Conservation (phyloP, 2,797 vertebrate species). For the Protonibea diacanthus region DNA sequence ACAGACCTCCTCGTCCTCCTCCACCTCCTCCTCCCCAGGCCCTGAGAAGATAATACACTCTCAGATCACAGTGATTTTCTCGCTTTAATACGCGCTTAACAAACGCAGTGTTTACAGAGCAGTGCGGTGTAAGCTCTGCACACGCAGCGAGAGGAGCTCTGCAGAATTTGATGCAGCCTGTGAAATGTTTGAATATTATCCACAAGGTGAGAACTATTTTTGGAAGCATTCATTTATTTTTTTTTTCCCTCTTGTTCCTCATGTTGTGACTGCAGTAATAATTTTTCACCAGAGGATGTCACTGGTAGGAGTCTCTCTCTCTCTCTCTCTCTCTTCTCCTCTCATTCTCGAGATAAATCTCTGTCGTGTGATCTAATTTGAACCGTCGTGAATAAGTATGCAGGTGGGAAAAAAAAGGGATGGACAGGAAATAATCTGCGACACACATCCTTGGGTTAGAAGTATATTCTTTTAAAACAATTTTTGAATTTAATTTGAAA, state of each 20-base stretch:
- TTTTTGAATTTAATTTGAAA: conserved; percentile 82
- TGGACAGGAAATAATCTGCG: conserved; percentile 60
- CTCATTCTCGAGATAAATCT: conserved; percentile 31
- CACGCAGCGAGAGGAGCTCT: not conserved
- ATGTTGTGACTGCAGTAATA: conserved; percentile 67
- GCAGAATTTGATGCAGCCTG: conserved; percentile 34
- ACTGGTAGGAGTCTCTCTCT: conserved; percentile 41
- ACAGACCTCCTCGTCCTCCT: conserved; percentile 40
- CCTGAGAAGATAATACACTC: conserved; percentile 29
- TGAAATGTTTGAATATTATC: conserved; percentile 52
- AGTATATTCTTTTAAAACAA: conserved; percentile 81
- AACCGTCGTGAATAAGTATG: conserved; percentile 14
- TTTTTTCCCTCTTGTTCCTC: conserved; percentile 35
- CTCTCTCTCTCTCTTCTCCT: conserved; percentile 25
- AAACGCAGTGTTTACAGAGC: conserved; percentile 8
- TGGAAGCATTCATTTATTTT: conserved; percentile 68
- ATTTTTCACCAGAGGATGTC: conserved; percentile 72
- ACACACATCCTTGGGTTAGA: conserved; percentile 76
- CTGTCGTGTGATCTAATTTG: conserved; percentile 35
- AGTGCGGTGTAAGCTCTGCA: not conserved
- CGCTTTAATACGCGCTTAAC: not conserved
- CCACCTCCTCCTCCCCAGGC: conserved; percentile 4
- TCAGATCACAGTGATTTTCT: conserved; percentile 29
- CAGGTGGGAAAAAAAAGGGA: conserved; percentile 17
- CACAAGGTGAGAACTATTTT: conserved; percentile 79